phyloP scores from a whole-genome alignment of 2,113 vertebrate species.

The Pachyramphus minor region DNA sequence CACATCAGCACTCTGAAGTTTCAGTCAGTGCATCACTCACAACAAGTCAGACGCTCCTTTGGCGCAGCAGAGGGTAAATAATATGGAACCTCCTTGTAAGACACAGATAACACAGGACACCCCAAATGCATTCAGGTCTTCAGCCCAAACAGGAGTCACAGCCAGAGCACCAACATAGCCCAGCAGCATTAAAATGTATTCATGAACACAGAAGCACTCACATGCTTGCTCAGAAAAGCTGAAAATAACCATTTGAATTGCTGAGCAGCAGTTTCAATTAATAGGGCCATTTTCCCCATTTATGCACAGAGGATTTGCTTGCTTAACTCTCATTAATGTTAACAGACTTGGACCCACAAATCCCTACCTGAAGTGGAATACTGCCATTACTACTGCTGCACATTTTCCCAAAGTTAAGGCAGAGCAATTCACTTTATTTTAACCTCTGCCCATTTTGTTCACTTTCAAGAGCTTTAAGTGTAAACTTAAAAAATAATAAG shows the following conservation, averaged over 20 bases:
- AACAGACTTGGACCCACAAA: neutral
- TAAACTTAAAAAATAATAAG: neutral
- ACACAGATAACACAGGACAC: neutral
- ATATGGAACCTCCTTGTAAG: neutral
- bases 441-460: neutral
- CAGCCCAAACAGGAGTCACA: neutral
- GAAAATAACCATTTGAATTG: conserved; percentile 3
- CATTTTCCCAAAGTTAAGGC: neutral
- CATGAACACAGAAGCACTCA: neutral
- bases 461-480: neutral
- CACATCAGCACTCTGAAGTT: neutral
- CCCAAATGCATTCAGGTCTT: neutral
- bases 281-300: conserved; percentile 14
- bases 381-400: neutral
- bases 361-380: neutral
- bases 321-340: neutral
- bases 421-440: neutral
- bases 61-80: neutral
- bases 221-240: neutral
- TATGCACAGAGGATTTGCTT: conserved; percentile 5
- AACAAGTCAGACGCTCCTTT: neutral
- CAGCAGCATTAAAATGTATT: neutral
- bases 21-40: neutral
- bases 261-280: conserved; percentile 36
- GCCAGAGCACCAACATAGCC: neutral